Evolutionary conservation across 2,797 vertebrate species (phyloP), one percentile per base, ranked within the genome.

Genomic region (Forpus xanthops): DNA sequence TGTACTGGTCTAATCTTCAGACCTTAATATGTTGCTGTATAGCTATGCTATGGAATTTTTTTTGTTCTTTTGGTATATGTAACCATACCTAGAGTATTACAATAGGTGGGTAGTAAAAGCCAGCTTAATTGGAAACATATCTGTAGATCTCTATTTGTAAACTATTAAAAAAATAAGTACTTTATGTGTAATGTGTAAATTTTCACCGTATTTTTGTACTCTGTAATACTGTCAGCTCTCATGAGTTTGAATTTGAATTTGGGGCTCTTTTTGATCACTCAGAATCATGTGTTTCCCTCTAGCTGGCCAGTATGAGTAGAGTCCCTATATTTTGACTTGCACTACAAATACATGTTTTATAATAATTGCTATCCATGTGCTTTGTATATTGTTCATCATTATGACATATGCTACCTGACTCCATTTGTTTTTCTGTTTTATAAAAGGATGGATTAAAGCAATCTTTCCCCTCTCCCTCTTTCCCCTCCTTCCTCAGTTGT

Each of bases 341-440:
- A 98, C 98, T 98, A 98, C 97, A 97, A 97, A 97, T 97, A 97
- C 96, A 97, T 97, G 97, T 97, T 97, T 97, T 97, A 96, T 97
- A 96, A 90, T 97, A 96, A 96, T 97, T 98, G 87, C 95, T 97
- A 86, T 96, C 95, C 91, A 87, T 96, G 94, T 95, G 96, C 94
- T 97, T 97, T 97, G 90, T 97, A 92, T 97, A 94, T 97, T 97
- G 93, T 97, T 97, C 96, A 96, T 97, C 97, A 95, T 96, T 95
- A 96, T 95, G 96, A 94, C 96, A 96, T 97, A 97, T 97, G 97
- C 97, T 98, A 97, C 97, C 96, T 96, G 96, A 96, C 77, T 97
- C 90, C 77, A 81, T 80, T 95, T 94, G 85, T 73, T 77, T 94
- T 89, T 90, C 94, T 66, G 42, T 96, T 96, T 88, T 61, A 81